phyloP scores from a whole-genome alignment of 2,888 invertebrate genomes.

The Agriopis marginaria region DNA sequence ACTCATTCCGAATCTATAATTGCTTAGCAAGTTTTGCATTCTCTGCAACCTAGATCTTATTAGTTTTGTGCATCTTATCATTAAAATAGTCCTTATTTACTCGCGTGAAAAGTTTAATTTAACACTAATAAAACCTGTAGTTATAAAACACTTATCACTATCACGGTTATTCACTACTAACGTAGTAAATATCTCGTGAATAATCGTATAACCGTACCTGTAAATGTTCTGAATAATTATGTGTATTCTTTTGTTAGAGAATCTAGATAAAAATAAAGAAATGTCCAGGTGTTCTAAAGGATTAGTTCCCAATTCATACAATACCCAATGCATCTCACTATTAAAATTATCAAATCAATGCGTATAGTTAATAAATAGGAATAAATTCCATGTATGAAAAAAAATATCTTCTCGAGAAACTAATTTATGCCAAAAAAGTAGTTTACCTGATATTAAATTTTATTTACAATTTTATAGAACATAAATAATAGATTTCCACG shows the following conservation, averaged over 20 bases:
- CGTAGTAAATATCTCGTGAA: too few species aligned
- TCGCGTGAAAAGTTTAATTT: not conserved
- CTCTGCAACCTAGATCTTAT: conserved; percentile 50
- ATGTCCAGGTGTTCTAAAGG: too few species aligned
- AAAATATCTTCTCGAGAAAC: too few species aligned
- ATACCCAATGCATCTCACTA: too few species aligned
- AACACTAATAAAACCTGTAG: not conserved
- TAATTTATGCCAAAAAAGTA: not conserved
- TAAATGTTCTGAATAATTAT: too few species aligned
- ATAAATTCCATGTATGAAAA: not conserved
- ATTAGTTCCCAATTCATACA: too few species aligned
- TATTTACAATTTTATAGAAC: not conserved
- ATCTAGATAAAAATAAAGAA: not conserved
- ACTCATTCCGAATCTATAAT: conserved; percentile 74
- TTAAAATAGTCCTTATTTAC: not conserved
- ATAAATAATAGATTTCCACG: conserved; percentile 6
- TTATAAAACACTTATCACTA: too few species aligned
- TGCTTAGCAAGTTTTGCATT: conserved; percentile 63
- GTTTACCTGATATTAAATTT: not conserved
- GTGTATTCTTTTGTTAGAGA: not conserved
- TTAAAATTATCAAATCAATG: too few species aligned
- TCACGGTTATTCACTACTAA: too few species aligned
- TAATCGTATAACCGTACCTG: too few species aligned
- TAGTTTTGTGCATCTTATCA: not conserved
- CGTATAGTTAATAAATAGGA: too few species aligned